A percentile compares a stretch with the other conserved stretches of the same genome.
These are phyloP conservation scores for Pelmatolapia mariae DNA, from an alignment of 2,113 vertebrate genomes.

Conservation along the genomic window DNA sequence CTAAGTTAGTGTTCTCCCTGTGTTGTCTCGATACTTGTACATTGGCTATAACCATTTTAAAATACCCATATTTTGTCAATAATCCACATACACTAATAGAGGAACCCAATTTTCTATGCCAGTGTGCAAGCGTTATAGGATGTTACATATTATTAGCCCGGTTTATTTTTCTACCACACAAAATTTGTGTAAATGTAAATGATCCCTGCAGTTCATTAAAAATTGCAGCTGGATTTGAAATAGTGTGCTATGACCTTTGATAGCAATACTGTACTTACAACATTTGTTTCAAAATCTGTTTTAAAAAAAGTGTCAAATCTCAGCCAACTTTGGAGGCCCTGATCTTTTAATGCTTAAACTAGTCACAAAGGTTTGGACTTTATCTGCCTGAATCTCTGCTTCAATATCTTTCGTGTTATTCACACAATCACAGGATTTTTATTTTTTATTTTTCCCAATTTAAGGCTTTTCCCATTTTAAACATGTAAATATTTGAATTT, in stretches of 20 bases:
- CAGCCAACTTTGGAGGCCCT: neutral
- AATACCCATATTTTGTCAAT: neutral
- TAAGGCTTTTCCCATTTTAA: neutral
- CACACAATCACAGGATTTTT: neutral
- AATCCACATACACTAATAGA: neutral
- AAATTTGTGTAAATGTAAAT: neutral
- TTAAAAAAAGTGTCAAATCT: neutral
- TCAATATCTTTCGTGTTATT: neutral
- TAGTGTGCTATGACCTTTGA: neutral
- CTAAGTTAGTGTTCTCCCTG: neutral
- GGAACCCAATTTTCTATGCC: rapidly evolving
- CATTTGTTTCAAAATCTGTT: neutral
- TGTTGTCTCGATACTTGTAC: too few relatives aligned
- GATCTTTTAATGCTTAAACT: neutral
- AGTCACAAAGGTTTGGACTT: neutral
- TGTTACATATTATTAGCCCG: neutral
- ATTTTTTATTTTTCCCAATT: neutral
- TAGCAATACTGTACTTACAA: neutral
- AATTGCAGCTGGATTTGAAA: neutral
- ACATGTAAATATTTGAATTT: neutral
- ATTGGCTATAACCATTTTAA: neutral
- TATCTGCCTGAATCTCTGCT: neutral
- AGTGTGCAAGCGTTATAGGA: neutral
- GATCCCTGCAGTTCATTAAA: neutral
- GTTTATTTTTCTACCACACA: neutral